These are phyloP conservation scores for Oryzias celebensis DNA, from an alignment of 2,113 vertebrate genomes.

Conservation along the genomic window DNA sequence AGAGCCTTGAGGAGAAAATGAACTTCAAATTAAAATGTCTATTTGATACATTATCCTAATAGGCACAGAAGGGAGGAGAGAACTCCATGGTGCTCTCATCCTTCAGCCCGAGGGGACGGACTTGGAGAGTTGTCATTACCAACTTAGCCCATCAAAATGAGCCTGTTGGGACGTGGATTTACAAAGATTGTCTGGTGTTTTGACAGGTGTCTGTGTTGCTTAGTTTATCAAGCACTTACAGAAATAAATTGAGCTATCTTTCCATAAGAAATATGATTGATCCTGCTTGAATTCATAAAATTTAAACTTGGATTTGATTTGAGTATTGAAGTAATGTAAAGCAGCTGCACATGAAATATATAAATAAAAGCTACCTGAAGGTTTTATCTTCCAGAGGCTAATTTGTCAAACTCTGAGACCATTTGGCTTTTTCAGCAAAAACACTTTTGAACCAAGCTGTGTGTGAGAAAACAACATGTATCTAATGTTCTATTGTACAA, in stretches of 20 bases:
- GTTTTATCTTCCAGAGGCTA: not conserved
- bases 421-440: not conserved
- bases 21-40: constrained; percentile 80
- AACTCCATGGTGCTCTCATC: constrained; percentile 54
- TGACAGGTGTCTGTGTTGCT: constrained; percentile 76
- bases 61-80: constrained; percentile 66
- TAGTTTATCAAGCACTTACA: constrained; percentile 74
- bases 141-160: constrained; percentile 72
- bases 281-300: constrained; percentile 25
- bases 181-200: constrained; percentile 67
- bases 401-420: constrained; percentile 6
- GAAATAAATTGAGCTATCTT: constrained; percentile 58
- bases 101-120: constrained; percentile 73
- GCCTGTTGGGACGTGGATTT: constrained; percentile 68
- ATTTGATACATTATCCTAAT: constrained; percentile 76
- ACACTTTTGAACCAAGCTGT: not conserved
- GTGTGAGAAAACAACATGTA: not conserved
- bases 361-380: not conserved
- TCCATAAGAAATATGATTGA: constrained; percentile 45
- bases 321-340: constrained; percentile 4
- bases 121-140: constrained; percentile 71
- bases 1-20: constrained; percentile 74
- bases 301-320: not conserved
- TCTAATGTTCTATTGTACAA: not conserved
- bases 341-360: not conserved